Evolutionary conservation across 92 coral and sea anemone genomes (phyloP), one percentile per base, ranked within the genome.

Genomic region (Zoanthus sansibaricus): DNA sequence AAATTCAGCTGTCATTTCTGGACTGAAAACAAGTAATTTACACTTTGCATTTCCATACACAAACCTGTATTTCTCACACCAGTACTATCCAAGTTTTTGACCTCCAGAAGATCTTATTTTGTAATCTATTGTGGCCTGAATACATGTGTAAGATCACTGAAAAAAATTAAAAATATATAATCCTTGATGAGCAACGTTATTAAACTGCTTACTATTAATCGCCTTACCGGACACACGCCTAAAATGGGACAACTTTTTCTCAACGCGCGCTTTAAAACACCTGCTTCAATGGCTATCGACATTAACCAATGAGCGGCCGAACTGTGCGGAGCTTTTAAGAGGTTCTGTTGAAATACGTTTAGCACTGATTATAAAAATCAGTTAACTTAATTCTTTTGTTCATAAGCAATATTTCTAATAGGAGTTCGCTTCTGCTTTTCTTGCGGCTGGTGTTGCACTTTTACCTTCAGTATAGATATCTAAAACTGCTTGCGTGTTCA

Each of bases 251-350:
- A 46, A 45, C 20, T 58, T 56, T 45, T 44, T 17, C n/a, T 11
- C n/a, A 66, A 9, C 37, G 72, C 47, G 31, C 72, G 47, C 48
- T 62, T 30, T 25, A 47, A n/a, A 80, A 66, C 85, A 80, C 85
- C 85, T 80, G 85, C 46, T 46, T 2, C 17, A 15, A 18, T 33
- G 45, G 47, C 75, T 66, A 80, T 80, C 59, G 11, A n/a, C 13
- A 17, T 46, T 45, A 46, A 64, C 85, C 85, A 80, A 80, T 80
- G 70, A 80, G 46, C 74, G 12, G 17, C 37, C 46, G 18, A 56
- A 3, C 12, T 21, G 14, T 42, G 59, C 75, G 33, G 48, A 18
- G 85, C 75, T 61, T 64, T 30, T 44, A 44, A n/a, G 52, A 44
- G 84, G 62, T 44, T 61, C 55, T 80, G 30, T 80, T 56, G 31